A percentile compares a stretch with the other conserved stretches of the same genome.
phyloP scores from a whole-genome alignment of 2,888 invertebrate species.

The Nebria salina region DNA sequence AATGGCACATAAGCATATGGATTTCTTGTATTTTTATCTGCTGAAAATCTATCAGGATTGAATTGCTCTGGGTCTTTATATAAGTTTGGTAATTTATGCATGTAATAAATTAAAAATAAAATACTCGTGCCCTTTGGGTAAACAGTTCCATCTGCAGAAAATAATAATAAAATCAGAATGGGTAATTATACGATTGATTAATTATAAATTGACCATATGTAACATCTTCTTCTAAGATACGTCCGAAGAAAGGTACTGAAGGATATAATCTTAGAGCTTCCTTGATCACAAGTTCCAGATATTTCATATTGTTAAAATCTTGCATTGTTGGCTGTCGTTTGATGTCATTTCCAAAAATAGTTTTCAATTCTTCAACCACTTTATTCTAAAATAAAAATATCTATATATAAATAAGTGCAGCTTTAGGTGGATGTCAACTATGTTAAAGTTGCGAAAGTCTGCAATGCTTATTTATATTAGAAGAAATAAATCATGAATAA shows the following conservation, averaged over 20 bases:
- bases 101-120: slow-evolving; percentile 49
- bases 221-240: slow-evolving; percentile 55
- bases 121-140: slow-evolving; percentile 51
- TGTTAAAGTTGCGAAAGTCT: no score
- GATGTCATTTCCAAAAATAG: slow-evolving; percentile 59
- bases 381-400: slow-evolving; percentile 52
- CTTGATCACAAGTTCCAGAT: slow-evolving; percentile 55
- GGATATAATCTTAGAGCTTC: slow-evolving; percentile 54
- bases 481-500: no score
- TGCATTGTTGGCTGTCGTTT: slow-evolving; percentile 55
- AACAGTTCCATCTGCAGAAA: slow-evolving; percentile 51
- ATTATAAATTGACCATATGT: slow-evolving; percentile 31
- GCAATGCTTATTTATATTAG: no score
- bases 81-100: slow-evolving; percentile 53
- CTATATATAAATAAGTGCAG: no score
- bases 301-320: slow-evolving; percentile 57
- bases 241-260: slow-evolving; percentile 56
- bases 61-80: slow-evolving; percentile 56
- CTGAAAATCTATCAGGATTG: slow-evolving; percentile 57
- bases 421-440: no score
- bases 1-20: slow-evolving; percentile 57
- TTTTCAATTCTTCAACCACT: slow-evolving; percentile 62
- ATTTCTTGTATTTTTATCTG: slow-evolving; percentile 53
- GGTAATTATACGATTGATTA: no score
- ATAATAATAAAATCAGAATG: no score